Conservation (phyloP, 2,113 vertebrate species). For the Ranitomeya imitator region DNA sequence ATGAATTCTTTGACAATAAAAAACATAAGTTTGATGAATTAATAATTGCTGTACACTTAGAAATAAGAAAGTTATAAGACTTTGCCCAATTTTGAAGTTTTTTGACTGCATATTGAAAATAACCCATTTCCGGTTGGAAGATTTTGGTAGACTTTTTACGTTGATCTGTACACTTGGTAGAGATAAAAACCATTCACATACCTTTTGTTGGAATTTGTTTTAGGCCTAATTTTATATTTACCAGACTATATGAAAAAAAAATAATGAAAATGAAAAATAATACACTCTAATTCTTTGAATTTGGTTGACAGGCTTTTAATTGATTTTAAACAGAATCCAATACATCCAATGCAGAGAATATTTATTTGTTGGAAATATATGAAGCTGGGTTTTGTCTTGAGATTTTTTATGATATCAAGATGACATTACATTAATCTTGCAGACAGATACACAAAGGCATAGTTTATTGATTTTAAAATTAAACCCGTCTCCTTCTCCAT, state of each 20-base stretch:
- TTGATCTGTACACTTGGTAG: too few relatives aligned
- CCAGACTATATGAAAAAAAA: background rate
- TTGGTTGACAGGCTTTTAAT: background rate
- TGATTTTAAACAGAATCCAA: background rate
- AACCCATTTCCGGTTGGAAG: too few relatives aligned
- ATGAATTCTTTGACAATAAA: too few relatives aligned
- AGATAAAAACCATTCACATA: too few relatives aligned
- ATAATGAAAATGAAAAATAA: background rate
- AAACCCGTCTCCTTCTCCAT: conserved; percentile 37
- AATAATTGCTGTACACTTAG: too few relatives aligned
- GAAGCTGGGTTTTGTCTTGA: conserved; percentile 27
- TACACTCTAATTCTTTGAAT: background rate
- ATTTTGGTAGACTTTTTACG: too few relatives aligned
- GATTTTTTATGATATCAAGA: conserved; percentile 36
- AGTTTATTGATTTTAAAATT: conserved; percentile 53
- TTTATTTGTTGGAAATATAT: conserved; percentile 27
- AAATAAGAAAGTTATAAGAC: too few relatives aligned
- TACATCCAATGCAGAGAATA: background rate
- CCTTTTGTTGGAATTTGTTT: too few relatives aligned
- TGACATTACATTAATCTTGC: conserved; percentile 39
- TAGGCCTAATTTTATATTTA: too few relatives aligned
- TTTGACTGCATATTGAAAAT: too few relatives aligned
- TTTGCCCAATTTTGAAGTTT: too few relatives aligned
- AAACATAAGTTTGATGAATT: too few relatives aligned
- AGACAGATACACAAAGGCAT: conserved; percentile 44